These are phyloP conservation scores for Squalus acanthias DNA, from an alignment of 2,797 vertebrate species.

Conservation along the genomic window DNA sequence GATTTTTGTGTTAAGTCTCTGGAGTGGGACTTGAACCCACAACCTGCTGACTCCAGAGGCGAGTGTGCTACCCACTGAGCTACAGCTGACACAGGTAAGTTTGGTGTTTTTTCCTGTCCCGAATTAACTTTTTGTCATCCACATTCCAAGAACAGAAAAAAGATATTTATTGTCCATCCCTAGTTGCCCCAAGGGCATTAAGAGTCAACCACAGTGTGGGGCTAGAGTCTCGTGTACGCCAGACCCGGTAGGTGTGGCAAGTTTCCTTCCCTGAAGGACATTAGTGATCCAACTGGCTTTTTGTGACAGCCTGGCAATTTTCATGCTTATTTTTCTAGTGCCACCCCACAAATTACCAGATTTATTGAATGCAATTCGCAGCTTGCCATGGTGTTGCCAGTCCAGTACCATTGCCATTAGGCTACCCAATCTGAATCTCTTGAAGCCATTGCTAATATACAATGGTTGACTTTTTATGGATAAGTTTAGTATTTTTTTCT, in stretches of 20 bases:
- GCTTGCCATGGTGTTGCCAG: not conserved
- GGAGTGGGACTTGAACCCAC: too few relatives aligned
- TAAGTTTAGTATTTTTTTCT: not conserved
- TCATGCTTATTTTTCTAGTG: not conserved
- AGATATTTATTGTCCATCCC: not conserved
- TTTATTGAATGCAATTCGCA: not conserved
- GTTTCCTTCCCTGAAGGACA: not conserved
- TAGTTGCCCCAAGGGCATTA: not conserved
- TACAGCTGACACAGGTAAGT: not conserved
- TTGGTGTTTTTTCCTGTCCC: not conserved
- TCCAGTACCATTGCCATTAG: not conserved
- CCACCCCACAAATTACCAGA: not conserved
- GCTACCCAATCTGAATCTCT: not conserved
- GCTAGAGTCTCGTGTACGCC: not conserved
- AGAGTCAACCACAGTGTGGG: not conserved
- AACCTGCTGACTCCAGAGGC: too few relatives aligned
- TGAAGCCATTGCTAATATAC: not conserved
- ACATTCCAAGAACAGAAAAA: too few relatives aligned
- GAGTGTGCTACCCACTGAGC: too few relatives aligned
- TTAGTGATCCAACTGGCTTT: not conserved
- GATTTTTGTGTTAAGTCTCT: too few relatives aligned
- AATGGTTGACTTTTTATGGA: not conserved
- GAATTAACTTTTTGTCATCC: not conserved
- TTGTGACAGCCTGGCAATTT: not conserved
- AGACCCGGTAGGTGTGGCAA: not conserved